Evolutionary conservation across 2,113 vertebrate genomes (phyloP), one percentile per base, ranked within the genome.

Genomic region (Serinus canaria): DNA sequence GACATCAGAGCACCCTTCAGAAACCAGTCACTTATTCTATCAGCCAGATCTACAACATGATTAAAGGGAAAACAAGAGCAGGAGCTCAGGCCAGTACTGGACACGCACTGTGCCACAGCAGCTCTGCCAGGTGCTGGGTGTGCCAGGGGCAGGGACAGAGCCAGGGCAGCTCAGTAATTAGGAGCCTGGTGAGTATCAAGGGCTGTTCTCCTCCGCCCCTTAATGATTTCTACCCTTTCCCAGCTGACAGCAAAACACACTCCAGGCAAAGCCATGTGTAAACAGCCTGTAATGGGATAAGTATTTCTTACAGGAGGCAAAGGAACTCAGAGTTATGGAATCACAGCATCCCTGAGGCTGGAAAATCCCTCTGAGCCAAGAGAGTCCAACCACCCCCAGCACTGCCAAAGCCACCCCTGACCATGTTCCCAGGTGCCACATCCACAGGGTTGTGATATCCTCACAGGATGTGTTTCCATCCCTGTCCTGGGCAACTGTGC

Each of bases 61-160:
- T 2, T 4, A 37, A 23, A 31, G 23, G 59, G 24, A 64, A 37
- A 46, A 12, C 10, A 11, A 8, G 75, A 21, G 63, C 6, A 18
- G 46, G 37, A 46, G 6, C 7, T 7, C 3, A 59, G 49, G 0
- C 5, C 90, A 19, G 0, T 10, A 0, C 22, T 4, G n/a, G 7
- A 27, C 50, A 63, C 2, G 8, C 4, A 0, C 3, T 3, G 7
- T 6, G 70, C 18, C 72, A 8, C 2, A 4, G 77, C 69, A 56
- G 68, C 83, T 14, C 17, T 43, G 16, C 46, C 68, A 50, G 23
- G 27, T 11, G 39, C 15, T 0, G 0, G 1, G 12, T 0, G 18
- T 16, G 75, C 27, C 82, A 23, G 55, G 7, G 43, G 59, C 69
- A 70, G 74, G 21, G 31, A 63, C 58, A 35, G 27, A 73, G 86